These are phyloP conservation scores for Atta cephalotes DNA, from an alignment of 1,140 invertebrate genomes.

Conservation along the genomic window DNA sequence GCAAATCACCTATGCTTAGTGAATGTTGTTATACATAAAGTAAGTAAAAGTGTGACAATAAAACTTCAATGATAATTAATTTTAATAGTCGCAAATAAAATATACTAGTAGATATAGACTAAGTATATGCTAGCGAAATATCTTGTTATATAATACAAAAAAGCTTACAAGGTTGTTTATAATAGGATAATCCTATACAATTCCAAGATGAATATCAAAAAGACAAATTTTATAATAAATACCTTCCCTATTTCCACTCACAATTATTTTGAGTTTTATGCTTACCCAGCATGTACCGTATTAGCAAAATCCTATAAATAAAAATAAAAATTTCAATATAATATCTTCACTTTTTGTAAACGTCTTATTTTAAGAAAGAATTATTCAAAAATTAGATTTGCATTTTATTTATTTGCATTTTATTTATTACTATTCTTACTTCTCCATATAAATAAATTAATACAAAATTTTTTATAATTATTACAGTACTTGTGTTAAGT, in stretches of 20 bases:
- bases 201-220: conserved; percentile 15
- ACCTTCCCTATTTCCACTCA: conserved; percentile 79
- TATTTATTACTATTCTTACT: background rate
- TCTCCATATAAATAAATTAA: background rate
- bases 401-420: background rate
- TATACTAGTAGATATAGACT: background rate
- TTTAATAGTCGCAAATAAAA: background rate
- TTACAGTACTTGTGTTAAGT: background rate
- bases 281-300: conserved; percentile 82
- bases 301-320: conserved; percentile 78
- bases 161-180: conserved; percentile 17
- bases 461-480: conserved; percentile 7
- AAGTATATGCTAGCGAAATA: background rate
- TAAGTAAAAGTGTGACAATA: background rate
- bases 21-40: conserved; percentile 13
- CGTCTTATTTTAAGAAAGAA: background rate
- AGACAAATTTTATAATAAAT: conserved; percentile 53
- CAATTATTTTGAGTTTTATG: conserved; percentile 70
- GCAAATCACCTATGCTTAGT: background rate
- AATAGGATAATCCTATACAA: conserved; percentile 1
- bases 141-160: background rate
- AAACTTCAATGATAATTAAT: background rate
- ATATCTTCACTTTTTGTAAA: background rate
- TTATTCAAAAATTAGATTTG: background rate
- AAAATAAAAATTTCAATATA: conserved; percentile 42